phyloP scores from a whole-genome alignment of 2,797 vertebrate species.

The Myiothlypis chrysogaster region DNA sequence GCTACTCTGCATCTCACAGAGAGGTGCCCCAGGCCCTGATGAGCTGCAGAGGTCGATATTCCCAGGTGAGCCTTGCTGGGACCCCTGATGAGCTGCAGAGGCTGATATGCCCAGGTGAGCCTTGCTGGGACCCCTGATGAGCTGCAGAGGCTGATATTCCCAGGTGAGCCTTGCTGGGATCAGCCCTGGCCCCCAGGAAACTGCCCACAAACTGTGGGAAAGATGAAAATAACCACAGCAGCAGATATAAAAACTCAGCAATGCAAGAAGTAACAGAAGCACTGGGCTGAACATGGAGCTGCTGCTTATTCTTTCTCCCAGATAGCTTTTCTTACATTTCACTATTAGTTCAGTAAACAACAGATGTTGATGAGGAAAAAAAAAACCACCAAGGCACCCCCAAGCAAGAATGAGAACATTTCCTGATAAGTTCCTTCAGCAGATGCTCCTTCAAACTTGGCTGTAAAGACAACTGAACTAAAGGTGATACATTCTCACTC shows the following conservation, averaged over 20 bases:
- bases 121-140: rapidly evolving
- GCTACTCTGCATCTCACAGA: too few relatives aligned
- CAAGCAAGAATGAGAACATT: not conserved
- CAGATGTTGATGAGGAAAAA: not conserved
- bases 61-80: not conserved
- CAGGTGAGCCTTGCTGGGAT: not conserved
- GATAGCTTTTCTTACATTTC: not conserved
- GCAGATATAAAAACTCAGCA: rapidly evolving
- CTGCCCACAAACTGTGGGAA: not conserved
- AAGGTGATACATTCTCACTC: rapidly evolving
- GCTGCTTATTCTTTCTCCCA: not conserved
- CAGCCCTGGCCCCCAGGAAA: not conserved
- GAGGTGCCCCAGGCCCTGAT: rapidly evolving
- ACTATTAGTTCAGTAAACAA: not conserved
- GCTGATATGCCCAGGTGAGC: not conserved
- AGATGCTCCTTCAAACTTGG: not conserved
- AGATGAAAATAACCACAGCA: not conserved
- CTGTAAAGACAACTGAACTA: not conserved
- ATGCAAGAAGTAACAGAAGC: not conserved
- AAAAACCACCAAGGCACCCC: not conserved
- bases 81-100: not conserved
- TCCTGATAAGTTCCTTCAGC: conserved; percentile 2
- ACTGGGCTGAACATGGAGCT: not conserved
- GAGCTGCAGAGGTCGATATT: rapidly evolving
- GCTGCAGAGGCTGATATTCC: rapidly evolving